phyloP scores from a whole-genome alignment of 2,888 invertebrate species.

The Adelognathus sp. region DNA sequence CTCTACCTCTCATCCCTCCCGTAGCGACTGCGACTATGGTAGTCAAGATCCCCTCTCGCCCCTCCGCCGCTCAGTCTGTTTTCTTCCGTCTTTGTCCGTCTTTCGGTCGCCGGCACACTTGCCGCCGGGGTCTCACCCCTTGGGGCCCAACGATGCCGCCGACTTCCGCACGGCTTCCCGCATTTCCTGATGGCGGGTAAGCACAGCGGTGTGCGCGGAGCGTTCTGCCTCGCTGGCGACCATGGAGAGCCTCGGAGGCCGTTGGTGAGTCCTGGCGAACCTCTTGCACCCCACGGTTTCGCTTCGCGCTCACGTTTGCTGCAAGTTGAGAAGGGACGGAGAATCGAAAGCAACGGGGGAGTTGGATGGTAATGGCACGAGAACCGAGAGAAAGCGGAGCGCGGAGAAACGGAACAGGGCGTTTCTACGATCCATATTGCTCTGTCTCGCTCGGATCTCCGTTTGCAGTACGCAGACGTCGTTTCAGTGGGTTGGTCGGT shows the following conservation, averaged over 20 bases:
- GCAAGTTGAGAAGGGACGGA: constrained; percentile 43
- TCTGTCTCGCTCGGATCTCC: constrained; percentile 32
- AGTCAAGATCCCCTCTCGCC: constrained; percentile 58
- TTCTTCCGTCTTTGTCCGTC: constrained; percentile 31
- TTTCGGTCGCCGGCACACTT: constrained; percentile 44
- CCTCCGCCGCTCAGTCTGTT: constrained; percentile 45
- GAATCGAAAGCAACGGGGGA: background rate
- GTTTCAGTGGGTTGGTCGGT: constrained; percentile 58
- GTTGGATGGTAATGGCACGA: constrained; percentile 38
- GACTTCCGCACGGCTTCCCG: constrained; percentile 59
- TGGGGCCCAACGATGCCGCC: constrained; percentile 42
- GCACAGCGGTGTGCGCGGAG: constrained; percentile 37
- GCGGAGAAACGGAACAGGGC: constrained; percentile 51
- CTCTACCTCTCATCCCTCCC: constrained; percentile 35
- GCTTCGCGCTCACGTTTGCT: background rate
- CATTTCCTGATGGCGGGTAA: constrained; percentile 61
- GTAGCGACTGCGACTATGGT: constrained; percentile 52
- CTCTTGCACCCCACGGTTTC: constrained; percentile 18
- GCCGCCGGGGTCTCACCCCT: constrained; percentile 47
- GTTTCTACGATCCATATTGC: constrained; percentile 58
- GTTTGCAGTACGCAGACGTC: constrained; percentile 59
- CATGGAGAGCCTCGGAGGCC: constrained; percentile 15
- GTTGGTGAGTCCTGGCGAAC: constrained; percentile 39
- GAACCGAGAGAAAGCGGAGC: constrained; percentile 39
- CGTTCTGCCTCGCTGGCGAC: constrained; percentile 6